These are phyloP conservation scores for Steatornis caripensis DNA, from an alignment of 2,113 vertebrate genomes.

Conservation along the genomic window DNA sequence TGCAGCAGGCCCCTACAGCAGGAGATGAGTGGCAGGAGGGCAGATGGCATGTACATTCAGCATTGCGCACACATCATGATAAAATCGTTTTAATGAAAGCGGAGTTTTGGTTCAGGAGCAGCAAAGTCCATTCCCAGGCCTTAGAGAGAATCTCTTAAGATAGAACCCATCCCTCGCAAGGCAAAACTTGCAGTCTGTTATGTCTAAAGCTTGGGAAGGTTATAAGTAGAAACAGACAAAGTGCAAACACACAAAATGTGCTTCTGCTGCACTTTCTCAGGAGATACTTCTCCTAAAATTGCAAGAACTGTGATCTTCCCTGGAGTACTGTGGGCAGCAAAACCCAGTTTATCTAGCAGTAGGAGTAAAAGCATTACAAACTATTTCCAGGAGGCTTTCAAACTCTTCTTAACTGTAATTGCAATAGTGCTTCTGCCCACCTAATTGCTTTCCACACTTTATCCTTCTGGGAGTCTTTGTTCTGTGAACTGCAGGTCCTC, in stretches of 20 bases:
- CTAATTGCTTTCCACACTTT: background rate
- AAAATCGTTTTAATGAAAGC: background rate
- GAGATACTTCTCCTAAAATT: background rate
- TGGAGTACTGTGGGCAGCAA: background rate
- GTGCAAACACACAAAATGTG: background rate
- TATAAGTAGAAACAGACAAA: background rate
- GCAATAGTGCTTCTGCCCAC: background rate
- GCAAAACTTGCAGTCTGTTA: background rate
- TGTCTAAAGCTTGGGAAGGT: background rate
- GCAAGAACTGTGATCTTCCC: background rate
- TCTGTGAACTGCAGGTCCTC: background rate
- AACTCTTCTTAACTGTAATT: background rate
- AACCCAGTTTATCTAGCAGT: background rate
- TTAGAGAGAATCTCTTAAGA: background rate
- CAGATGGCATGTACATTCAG: background rate
- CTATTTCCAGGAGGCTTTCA: background rate
- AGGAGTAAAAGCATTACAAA: background rate
- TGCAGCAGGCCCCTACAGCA: background rate
- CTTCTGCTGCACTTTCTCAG: background rate
- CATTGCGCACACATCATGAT: background rate
- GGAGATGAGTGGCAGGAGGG: background rate
- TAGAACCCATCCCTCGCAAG: background rate
- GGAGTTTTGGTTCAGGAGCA: background rate
- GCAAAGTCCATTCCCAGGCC: background rate
- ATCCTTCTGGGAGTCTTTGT: background rate